phyloP scores from a whole-genome alignment of 2,888 invertebrate species.

The Rhagium mordax region DNA sequence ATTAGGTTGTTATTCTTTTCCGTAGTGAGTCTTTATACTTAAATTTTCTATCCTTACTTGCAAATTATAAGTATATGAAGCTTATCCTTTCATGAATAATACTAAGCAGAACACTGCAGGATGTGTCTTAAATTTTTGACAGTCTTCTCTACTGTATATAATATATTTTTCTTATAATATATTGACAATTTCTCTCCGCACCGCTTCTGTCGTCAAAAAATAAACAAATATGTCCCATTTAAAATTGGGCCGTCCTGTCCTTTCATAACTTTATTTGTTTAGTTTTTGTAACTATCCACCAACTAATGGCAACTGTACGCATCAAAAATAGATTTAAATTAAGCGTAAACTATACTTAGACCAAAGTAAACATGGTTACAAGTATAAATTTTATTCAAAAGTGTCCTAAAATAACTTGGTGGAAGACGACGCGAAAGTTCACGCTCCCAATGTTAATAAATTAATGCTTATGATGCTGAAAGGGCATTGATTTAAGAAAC shows the following conservation, averaged over 20 bases:
- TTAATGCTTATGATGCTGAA: background rate
- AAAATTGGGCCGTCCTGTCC: background rate
- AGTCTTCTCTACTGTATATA: background rate
- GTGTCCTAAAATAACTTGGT: conserved; percentile 4
- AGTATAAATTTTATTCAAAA: conserved; percentile 16
- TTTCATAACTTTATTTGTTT: conserved; percentile 19
- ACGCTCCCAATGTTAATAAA: background rate
- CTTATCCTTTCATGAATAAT: too few relatives aligned
- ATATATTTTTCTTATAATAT: too few relatives aligned
- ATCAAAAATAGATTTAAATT: background rate
- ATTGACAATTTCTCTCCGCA: background rate
- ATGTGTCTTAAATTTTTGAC: too few relatives aligned
- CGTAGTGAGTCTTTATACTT: too few relatives aligned
- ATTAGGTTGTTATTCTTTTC: too few relatives aligned
- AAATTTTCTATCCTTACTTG: too few relatives aligned
- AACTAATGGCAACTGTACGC: background rate
- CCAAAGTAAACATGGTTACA: background rate
- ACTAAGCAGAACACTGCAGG: too few relatives aligned
- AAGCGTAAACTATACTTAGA: conserved; percentile 4
- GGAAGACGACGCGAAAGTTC: background rate
- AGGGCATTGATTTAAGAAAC: background rate
- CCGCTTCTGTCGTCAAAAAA: background rate
- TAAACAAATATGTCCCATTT: conserved; percentile 4
- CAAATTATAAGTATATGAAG: too few relatives aligned
- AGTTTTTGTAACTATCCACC: background rate